phyloP scores from a whole-genome alignment of 2,797 vertebrate genomes.

The Otus scops region DNA sequence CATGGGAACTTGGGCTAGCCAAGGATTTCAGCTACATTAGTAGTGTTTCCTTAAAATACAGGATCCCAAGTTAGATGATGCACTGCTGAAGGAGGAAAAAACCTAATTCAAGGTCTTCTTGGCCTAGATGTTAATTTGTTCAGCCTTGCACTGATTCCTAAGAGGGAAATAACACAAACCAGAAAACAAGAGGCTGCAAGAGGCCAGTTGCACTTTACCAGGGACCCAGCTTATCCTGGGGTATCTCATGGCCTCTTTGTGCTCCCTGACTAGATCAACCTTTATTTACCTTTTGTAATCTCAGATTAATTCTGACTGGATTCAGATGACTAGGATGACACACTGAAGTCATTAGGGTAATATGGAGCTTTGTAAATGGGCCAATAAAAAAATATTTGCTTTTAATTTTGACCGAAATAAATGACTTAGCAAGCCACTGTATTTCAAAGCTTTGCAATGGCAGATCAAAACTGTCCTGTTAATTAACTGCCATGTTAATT shows the following conservation, averaged over 20 bases:
- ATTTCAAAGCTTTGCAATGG: conserved; percentile 46
- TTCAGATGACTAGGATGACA: not conserved
- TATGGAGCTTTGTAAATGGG: not conserved
- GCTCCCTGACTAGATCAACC: not conserved
- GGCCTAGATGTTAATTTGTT: not conserved
- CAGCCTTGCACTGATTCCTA: not conserved
- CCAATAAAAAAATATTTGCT: not conserved
- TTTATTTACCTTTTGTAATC: conserved; percentile 1
- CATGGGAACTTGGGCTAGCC: not conserved
- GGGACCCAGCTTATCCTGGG: not conserved
- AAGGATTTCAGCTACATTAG: not conserved
- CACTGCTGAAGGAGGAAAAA: not conserved
- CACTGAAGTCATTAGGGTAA: not conserved
- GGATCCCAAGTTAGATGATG: not conserved
- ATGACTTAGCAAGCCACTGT: not conserved
- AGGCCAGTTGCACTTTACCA: not conserved
- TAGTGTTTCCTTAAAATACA: not conserved
- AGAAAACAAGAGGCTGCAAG: not conserved
- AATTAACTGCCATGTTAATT: conserved; percentile 62
- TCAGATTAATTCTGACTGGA: not conserved
- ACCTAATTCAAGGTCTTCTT: not conserved
- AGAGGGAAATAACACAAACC: not conserved
- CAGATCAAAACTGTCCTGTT: conserved; percentile 58
- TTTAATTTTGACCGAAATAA: conserved; percentile 37
- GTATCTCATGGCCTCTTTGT: not conserved